Percentiles rank a stretch among this genome's conserved stretches.
These are phyloP conservation scores for Euplagia quadripunctaria DNA, from an alignment of 2,888 invertebrate genomes.

Conservation along the genomic window DNA sequence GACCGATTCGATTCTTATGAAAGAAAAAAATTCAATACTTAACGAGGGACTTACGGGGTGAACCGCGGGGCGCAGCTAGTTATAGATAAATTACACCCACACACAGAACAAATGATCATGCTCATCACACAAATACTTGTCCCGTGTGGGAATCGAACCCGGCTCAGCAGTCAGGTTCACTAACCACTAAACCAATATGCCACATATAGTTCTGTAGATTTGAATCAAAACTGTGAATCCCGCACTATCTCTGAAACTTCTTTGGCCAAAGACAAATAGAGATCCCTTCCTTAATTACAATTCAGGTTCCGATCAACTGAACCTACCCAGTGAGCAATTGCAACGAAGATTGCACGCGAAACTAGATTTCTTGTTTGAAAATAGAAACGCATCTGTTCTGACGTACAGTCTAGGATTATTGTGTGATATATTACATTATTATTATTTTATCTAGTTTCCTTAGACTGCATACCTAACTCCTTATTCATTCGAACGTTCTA, in stretches of 20 bases:
- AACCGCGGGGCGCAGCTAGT: too few species aligned
- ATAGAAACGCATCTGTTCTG: slow-evolving; percentile 12
- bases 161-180: too few species aligned
- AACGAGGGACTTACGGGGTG: too few species aligned
- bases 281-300: not conserved
- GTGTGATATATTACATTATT: not conserved
- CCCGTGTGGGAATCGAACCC: too few species aligned
- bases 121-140: too few species aligned
- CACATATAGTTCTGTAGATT: too few species aligned
- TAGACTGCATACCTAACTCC: not conserved
- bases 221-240: not conserved
- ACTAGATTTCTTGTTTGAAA: slow-evolving; percentile 7
- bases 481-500: slow-evolving; percentile 9
- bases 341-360: not conserved
- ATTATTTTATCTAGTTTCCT: not conserved
- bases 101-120: too few species aligned
- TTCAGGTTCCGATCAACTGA: not conserved
- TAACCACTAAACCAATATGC: not conserved
- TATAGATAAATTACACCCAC: too few species aligned
- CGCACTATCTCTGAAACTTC: not conserved
- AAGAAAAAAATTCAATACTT: too few species aligned
- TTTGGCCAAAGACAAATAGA: not conserved
- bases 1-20: too few species aligned
- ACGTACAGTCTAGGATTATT: slow-evolving; percentile 7
- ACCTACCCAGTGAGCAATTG: not conserved